Evolutionary conservation across 2,888 invertebrate species (phyloP).

Genomic region (Diadromus collaris): DNA sequence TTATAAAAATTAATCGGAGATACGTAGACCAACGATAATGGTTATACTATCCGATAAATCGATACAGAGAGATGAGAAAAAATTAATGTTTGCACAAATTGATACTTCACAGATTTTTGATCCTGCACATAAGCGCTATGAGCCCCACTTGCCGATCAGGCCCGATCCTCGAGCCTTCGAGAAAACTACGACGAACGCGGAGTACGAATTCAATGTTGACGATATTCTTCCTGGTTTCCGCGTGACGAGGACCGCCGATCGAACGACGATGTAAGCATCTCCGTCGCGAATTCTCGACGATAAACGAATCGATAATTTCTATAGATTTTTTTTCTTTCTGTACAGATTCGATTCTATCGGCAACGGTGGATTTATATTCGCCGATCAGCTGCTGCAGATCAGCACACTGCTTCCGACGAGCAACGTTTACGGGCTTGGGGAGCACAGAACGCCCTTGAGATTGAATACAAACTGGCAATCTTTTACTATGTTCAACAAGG

Average conservation of each 20-base stretch:
- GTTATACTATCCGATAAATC: neutral
- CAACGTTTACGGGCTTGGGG: conserved; percentile 89
- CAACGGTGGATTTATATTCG: conserved; percentile 86
- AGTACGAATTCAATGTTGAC: conserved; percentile 82
- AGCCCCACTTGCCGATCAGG: conserved; percentile 84
- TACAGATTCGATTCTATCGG: conserved; percentile 86
- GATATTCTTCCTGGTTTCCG: conserved; percentile 57
- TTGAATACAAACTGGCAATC: conserved; percentile 86
- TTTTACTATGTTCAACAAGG: conserved; percentile 87
- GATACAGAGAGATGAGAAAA: neutral
- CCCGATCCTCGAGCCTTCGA: conserved; percentile 57
- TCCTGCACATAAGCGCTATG: conserved; percentile 82
- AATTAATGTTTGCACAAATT: conserved; percentile 2
- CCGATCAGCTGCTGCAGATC: conserved; percentile 89
- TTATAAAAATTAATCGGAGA: no score
- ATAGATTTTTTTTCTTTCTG: conserved; percentile 39
- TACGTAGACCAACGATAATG: no score
- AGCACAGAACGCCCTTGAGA: conserved; percentile 84
- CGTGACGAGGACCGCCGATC: conserved; percentile 32
- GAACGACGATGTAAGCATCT: conserved; percentile 38
- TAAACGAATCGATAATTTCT: neutral
- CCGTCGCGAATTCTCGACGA: neutral
- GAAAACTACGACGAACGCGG: conserved; percentile 80
- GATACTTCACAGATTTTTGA: conserved; percentile 79
- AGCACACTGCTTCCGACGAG: conserved; percentile 83